Evolutionary conservation across 2,797 vertebrate species (phyloP).

Genomic region (Rhinophrynus dorsalis): DNA sequence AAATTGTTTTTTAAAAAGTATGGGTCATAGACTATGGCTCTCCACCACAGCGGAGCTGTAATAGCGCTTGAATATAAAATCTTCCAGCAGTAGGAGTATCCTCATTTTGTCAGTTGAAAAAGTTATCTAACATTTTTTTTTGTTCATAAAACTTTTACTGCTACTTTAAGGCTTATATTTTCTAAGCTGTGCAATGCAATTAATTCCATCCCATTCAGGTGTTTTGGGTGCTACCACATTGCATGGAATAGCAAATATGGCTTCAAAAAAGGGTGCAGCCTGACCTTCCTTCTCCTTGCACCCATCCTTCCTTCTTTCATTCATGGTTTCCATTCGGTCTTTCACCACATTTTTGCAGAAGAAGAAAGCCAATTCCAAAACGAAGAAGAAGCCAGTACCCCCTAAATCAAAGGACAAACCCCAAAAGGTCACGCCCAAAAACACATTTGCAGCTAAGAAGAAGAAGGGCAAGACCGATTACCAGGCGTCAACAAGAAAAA

Average conservation of each 20-base stretch:
- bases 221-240: neutral
- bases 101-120: too few relatives aligned
- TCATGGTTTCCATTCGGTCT: conserved; percentile 81
- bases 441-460: conserved; percentile 85
- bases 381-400: conserved; percentile 90
- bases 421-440: conserved; percentile 84
- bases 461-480: conserved; percentile 80
- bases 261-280: conserved; percentile 2
- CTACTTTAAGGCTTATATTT: conserved; percentile 5
- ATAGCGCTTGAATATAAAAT: too few relatives aligned
- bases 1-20: too few relatives aligned
- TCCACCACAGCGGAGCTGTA: too few relatives aligned
- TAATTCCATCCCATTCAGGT: neutral
- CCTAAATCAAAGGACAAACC: conserved; percentile 84
- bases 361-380: conserved; percentile 90
- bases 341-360: conserved; percentile 86
- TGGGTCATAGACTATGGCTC: too few relatives aligned
- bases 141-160: too few relatives aligned
- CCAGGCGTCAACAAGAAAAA: conserved; percentile 83
- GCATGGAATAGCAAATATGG: conserved; percentile 14
- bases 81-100: too few relatives aligned
- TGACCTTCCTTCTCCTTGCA: conserved; percentile 37
- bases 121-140: too few relatives aligned
- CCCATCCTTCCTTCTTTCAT: conserved; percentile 64
- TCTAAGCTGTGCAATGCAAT: conserved; percentile 1